Evolutionary conservation across 1,140 invertebrate genomes (phyloP).

Genomic region (Drosophila cardini): DNA sequence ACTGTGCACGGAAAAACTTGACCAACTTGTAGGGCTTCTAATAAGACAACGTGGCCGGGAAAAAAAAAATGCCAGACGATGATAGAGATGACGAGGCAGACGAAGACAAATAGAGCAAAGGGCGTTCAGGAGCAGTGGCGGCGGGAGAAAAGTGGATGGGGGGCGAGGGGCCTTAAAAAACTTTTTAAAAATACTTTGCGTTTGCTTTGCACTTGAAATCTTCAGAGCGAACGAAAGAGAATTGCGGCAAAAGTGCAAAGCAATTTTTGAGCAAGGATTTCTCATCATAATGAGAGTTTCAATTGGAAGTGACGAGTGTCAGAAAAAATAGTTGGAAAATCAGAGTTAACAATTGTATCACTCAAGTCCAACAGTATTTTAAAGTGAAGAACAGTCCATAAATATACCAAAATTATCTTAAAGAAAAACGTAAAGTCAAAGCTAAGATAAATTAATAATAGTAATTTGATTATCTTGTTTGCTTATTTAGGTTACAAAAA

Average conservation of each 20-base stretch:
- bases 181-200: slow-evolving; percentile 20
- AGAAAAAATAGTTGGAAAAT: not conserved
- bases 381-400: not conserved
- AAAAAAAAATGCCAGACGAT: slow-evolving; percentile 16
- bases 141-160: too few species aligned
- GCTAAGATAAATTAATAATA: too few species aligned
- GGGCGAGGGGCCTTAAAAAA: not conserved
- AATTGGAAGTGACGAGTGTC: not conserved
- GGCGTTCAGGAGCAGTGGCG: not conserved
- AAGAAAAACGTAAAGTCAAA: too few species aligned
- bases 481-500: too few species aligned
- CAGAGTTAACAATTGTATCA: not conserved
- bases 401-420: too few species aligned
- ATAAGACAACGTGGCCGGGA: slow-evolving; percentile 20
- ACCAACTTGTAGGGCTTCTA: slow-evolving; percentile 38
- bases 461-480: too few species aligned
- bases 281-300: not conserved
- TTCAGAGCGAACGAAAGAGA: slow-evolving; percentile 3
- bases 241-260: slow-evolving; percentile 1
- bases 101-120: slow-evolving; percentile 21
- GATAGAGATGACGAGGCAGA: slow-evolving; percentile 27
- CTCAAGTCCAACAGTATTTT: not conserved
- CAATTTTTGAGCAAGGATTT: not conserved
- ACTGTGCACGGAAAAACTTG: slow-evolving; percentile 22
- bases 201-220: slow-evolving; percentile 35